These are phyloP conservation scores for Linnaemya tessellans DNA, from an alignment of 2,888 invertebrate species.

Conservation along the genomic window DNA sequence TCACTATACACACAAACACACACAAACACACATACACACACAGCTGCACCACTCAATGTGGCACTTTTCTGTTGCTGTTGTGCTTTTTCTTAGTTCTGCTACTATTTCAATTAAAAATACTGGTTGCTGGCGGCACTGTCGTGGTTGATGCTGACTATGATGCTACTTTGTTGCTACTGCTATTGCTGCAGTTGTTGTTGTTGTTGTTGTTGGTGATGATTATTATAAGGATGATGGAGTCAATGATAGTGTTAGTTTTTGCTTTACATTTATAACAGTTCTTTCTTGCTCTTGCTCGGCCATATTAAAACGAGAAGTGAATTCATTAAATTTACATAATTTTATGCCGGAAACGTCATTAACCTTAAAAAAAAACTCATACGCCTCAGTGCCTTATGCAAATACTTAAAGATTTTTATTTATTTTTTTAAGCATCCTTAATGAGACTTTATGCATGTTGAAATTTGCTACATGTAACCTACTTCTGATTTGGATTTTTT, in stretches of 20 bases:
- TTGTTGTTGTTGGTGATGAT: constrained; percentile 20
- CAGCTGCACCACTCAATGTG: constrained; percentile 24
- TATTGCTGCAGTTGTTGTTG: constrained; percentile 21
- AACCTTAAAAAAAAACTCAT: constrained; percentile 74
- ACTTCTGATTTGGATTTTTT: constrained; percentile 45
- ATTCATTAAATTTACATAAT: constrained; percentile 74
- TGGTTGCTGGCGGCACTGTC: constrained; percentile 49
- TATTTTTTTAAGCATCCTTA: constrained; percentile 64
- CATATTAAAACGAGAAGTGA: constrained; percentile 62
- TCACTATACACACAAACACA: constrained; percentile 7
- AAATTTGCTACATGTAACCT: constrained; percentile 74
- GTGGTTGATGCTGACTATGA: constrained; percentile 10
- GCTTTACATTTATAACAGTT: constrained; percentile 23
- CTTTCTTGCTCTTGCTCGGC: constrained; percentile 10
- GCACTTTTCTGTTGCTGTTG: constrained; percentile 32
- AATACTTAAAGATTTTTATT: constrained; percentile 72
- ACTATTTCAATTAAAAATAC: constrained; percentile 68
- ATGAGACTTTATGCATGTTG: constrained; percentile 66
- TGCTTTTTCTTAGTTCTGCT: constrained; percentile 43
- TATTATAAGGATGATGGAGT: constrained; percentile 50
- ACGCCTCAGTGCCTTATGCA: constrained; percentile 76
- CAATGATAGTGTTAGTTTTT: constrained; percentile 57
- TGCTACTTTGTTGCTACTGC: constrained; percentile 24
- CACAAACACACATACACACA: not conserved
- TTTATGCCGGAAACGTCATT: constrained; percentile 75